phyloP scores from a whole-genome alignment of 2,888 invertebrate species.

The Eremobia ochroleuca region DNA sequence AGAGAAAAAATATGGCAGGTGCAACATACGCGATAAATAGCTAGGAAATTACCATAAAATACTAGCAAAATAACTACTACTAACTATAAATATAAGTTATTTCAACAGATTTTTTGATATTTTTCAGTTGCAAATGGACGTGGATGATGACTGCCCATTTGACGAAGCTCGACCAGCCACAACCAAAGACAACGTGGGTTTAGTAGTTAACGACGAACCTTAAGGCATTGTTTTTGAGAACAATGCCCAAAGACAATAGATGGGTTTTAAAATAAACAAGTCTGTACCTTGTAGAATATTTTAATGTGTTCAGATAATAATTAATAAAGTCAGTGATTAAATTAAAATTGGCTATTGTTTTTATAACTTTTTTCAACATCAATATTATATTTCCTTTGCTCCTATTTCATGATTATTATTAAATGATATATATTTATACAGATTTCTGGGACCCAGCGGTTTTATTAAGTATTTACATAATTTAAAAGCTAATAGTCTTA shows the following conservation, averaged over 20 bases:
- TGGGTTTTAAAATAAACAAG: neutral
- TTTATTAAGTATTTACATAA: too few relatives aligned
- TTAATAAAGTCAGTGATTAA: neutral
- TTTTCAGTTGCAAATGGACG: slow-evolving; percentile 68
- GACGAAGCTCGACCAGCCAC: slow-evolving; percentile 52
- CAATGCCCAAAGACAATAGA: neutral
- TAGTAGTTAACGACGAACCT: slow-evolving; percentile 19
- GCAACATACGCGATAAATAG: too few relatives aligned
- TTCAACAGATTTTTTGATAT: neutral
- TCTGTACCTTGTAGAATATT: neutral
- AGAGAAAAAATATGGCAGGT: too few relatives aligned
- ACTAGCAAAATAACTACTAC: too few relatives aligned
- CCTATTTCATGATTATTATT: too few relatives aligned
- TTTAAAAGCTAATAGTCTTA: too few relatives aligned
- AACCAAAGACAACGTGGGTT: slow-evolving; percentile 31
- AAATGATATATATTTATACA: too few relatives aligned
- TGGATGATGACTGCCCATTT: slow-evolving; percentile 64
- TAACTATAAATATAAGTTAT: too few relatives aligned
- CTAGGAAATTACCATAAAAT: too few relatives aligned
- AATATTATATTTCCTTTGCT: too few relatives aligned
- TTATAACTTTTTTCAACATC: neutral
- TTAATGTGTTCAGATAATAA: neutral
- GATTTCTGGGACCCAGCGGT: too few relatives aligned
- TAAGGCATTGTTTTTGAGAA: neutral
- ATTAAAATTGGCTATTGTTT: neutral